Evolutionary conservation across 1,140 invertebrate genomes (phyloP).

Genomic region (Saxidomus purpurata): DNA sequence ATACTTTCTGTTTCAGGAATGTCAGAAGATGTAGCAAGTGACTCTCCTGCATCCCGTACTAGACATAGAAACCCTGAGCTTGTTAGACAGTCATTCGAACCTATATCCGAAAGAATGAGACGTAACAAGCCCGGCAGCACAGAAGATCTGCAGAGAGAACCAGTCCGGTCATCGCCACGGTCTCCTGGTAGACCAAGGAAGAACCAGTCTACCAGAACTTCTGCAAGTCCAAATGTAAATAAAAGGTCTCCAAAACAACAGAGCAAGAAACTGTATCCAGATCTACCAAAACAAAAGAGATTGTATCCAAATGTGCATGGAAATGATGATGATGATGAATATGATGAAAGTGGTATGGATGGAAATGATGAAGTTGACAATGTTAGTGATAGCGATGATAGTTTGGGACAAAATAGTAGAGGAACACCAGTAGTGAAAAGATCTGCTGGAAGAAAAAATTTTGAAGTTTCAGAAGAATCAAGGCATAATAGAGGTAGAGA

Average conservation of each 20-base stretch:
- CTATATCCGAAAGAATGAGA: constrained; percentile 17
- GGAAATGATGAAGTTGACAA: neutral
- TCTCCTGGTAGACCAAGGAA: neutral
- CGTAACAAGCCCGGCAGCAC: neutral
- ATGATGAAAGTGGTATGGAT: constrained; percentile 5
- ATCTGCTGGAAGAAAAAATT: neutral
- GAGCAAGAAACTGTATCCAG: constrained; percentile 4
- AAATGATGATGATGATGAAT: neutral
- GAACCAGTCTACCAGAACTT: neutral
- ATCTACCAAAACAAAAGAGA: neutral
- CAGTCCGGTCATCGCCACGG: neutral
- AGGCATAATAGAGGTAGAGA: neutral
- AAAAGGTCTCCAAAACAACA: constrained; percentile 13
- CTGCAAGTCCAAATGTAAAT: neutral
- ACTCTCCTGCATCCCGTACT: neutral
- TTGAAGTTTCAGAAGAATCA: neutral
- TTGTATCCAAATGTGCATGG: neutral
- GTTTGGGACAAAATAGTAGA: neutral
- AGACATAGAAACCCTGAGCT: neutral
- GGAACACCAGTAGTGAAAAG: neutral
- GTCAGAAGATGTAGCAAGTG: neutral
- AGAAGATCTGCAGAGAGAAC: neutral
- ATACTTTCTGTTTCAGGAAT: constrained; percentile 1
- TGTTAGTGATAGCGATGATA: neutral
- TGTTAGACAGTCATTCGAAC: neutral